These are phyloP conservation scores for Cryptophagus acutangulus DNA, from an alignment of 2,888 invertebrate species.

Conservation along the genomic window DNA sequence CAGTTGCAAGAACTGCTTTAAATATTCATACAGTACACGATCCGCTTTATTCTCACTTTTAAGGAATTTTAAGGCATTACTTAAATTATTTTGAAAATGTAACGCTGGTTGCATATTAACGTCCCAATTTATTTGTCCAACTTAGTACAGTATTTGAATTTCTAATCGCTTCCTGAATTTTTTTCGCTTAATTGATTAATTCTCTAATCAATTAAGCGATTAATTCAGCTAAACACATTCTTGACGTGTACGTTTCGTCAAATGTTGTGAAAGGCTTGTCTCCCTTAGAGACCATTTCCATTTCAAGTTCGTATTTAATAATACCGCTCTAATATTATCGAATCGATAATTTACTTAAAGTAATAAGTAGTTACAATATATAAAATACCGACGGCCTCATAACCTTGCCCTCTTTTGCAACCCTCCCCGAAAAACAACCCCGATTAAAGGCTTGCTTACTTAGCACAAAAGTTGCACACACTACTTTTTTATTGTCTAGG, in stretches of 20 bases:
- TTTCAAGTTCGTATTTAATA: slow-evolving; percentile 27
- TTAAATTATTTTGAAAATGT: too few relatives aligned
- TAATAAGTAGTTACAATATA: neutral
- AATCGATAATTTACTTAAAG: slow-evolving; percentile 2
- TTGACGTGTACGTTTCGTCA: neutral
- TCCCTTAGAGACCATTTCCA: slow-evolving; percentile 29
- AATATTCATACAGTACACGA: too few relatives aligned
- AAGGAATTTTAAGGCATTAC: too few relatives aligned
- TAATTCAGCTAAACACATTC: neutral
- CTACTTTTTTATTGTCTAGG: too few relatives aligned
- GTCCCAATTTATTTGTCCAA: too few relatives aligned
- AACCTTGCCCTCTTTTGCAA: slow-evolving; percentile 26
- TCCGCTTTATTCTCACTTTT: too few relatives aligned
- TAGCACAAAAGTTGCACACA: neutral
- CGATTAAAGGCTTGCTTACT: neutral
- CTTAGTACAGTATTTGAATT: too few relatives aligned
- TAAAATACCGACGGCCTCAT: slow-evolving; percentile 24
- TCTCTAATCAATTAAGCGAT: neutral
- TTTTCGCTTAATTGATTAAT: too few relatives aligned
- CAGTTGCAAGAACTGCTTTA: too few relatives aligned
- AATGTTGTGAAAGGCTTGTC: slow-evolving; percentile 27
- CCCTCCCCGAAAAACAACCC: neutral
- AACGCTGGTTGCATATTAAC: too few relatives aligned
- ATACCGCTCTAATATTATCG: slow-evolving; percentile 1
- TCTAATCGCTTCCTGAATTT: too few relatives aligned